These are phyloP conservation scores for Sebastolobus altivelis DNA, from an alignment of 2,797 vertebrate species.

Conservation along the genomic window DNA sequence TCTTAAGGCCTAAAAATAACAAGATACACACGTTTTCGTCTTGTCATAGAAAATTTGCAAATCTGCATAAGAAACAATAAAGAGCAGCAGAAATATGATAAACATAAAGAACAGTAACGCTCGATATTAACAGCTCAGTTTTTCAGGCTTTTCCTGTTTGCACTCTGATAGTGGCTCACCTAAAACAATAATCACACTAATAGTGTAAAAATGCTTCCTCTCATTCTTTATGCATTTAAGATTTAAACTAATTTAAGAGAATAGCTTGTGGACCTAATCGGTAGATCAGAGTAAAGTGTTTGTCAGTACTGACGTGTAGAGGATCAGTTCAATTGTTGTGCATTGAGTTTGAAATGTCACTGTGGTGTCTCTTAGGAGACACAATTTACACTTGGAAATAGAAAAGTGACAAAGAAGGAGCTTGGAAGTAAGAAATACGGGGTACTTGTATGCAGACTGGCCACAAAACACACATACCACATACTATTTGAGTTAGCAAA, in stretches of 20 bases:
- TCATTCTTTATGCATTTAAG: neutral
- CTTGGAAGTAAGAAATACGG: neutral
- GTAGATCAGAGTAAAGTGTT: neutral
- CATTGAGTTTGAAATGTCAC: neutral
- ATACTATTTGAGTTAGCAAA: neutral
- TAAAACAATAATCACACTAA: too few relatives aligned
- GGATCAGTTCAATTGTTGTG: neutral
- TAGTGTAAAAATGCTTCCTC: neutral
- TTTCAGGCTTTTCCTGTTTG: neutral
- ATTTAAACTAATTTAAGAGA: neutral
- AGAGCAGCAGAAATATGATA: neutral
- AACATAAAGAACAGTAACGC: neutral
- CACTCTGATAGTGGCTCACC: too few relatives aligned
- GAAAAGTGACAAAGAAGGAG: neutral
- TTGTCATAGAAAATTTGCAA: neutral
- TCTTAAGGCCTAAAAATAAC: neutral
- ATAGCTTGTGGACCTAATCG: neutral
- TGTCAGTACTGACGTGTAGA: neutral
- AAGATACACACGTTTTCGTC: neutral
- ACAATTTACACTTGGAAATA: neutral
- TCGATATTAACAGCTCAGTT: accelerated
- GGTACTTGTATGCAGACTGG: slow-evolving; percentile 11
- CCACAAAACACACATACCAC: slow-evolving; percentile 15
- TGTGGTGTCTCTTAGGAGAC: neutral
- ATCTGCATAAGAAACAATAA: neutral